Percentiles rank a stretch among this genome's conserved stretches.
Evolutionary conservation across 2,113 vertebrate genomes (phyloP).

Genomic region (Pleuronectes platessa): DNA sequence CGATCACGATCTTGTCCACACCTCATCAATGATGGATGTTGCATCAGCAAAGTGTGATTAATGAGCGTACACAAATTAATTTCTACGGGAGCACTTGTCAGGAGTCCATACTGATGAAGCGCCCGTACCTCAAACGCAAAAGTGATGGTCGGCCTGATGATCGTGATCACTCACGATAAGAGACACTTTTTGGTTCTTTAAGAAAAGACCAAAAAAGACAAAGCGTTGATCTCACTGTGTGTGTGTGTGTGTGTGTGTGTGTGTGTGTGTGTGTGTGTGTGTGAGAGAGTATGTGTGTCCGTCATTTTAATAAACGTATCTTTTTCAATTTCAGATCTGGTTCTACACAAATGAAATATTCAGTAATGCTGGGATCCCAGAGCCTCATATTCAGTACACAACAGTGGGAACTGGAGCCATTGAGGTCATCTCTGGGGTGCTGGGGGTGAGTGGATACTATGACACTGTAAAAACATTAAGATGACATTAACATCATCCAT

Average conservation of each 20-base stretch:
- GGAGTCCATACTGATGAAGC: constrained; percentile 65
- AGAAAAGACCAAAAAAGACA: background rate
- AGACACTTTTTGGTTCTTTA: constrained; percentile 21
- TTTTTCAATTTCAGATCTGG: constrained; percentile 87
- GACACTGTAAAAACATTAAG: background rate
- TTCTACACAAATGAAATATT: constrained; percentile 94
- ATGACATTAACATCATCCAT: background rate
- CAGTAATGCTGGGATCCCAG: constrained; percentile 83
- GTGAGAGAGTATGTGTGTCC: constrained; percentile 5
- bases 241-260: constrained; percentile 6
- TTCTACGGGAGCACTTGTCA: constrained; percentile 77
- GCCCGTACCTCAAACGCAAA: constrained; percentile 64
- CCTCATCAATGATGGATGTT: constrained; percentile 76
- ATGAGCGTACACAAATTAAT: constrained; percentile 77
- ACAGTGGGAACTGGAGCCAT: constrained; percentile 88
- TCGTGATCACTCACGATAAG: constrained; percentile 64
- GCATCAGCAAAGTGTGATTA: constrained; percentile 77
- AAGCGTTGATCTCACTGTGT: background rate
- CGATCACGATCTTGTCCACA: constrained; percentile 56
- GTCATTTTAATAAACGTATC: constrained; percentile 13
- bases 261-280: background rate
- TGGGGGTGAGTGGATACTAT: constrained; percentile 83
- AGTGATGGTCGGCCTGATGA: constrained; percentile 55
- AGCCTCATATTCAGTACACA: constrained; percentile 86
- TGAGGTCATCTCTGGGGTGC: constrained; percentile 86